These are phyloP conservation scores for Archips crataeganus DNA, from an alignment of 2,888 invertebrate species.

Conservation along the genomic window DNA sequence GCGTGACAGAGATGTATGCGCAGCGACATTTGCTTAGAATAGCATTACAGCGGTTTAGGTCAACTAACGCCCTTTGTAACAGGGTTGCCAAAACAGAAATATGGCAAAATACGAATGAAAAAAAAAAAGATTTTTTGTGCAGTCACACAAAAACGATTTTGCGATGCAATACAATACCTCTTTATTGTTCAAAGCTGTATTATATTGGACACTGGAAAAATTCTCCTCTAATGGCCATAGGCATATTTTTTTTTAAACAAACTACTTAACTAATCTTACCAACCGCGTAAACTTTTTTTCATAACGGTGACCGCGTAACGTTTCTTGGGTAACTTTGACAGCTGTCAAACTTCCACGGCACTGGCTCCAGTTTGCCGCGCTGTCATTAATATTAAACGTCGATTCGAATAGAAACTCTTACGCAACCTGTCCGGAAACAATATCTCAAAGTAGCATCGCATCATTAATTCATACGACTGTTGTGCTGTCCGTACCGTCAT, in stretches of 20 bases:
- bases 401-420: conserved; percentile 3
- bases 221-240: no score
- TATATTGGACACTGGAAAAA: no score
- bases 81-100: conserved; percentile 28
- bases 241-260: no score
- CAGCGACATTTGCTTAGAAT: conserved; percentile 62
- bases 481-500: not conserved
- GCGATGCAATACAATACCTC: no score
- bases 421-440: conserved; percentile 16
- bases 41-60: conserved; percentile 36
- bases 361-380: not conserved
- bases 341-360: not conserved
- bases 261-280: no score
- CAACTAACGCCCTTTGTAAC: conserved; percentile 27
- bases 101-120: not conserved
- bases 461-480: conserved; percentile 15
- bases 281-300: no score
- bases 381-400: not conserved
- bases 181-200: no score
- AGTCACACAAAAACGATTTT: no score
- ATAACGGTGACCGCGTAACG: no score
- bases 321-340: not conserved
- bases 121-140: no score
- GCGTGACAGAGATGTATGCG: conserved; percentile 50
- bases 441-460: conserved; percentile 6